Evolutionary conservation across 1,140 invertebrate species (phyloP), one percentile per base, ranked within the genome.

Genomic region (Leguminivora glycinivorella): DNA sequence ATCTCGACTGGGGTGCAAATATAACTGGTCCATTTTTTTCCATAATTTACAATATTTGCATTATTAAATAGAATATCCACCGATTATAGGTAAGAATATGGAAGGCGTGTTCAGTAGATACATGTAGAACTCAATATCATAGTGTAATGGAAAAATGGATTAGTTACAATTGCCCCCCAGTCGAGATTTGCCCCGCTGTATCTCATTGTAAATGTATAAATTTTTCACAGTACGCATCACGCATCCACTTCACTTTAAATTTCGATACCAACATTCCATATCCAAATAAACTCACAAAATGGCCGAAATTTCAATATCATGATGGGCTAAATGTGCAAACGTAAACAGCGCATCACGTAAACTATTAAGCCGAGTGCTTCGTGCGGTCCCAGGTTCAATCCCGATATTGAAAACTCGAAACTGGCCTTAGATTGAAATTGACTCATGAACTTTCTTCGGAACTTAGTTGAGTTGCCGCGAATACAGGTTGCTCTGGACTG

Each of bases 351-450:
- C 17, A 60, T 26, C 58, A 63, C 58, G 58, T 63, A 31, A 63
- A 63, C 58, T 63, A 63, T 63, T 63, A 63, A 29, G 25, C 17
- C 6, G 9, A 63, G 58, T 63, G 58, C 58, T 63, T n/a, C 25
- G 26, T 63, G 58, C 26, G 34, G 58, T 63, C 25, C 58, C 58
- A 63, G 58, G 25, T 63, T 63, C 58, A 34, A 63, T 63, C n/a
- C 25, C 14, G 58, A 63, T 63, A 63, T 63, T 63, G 58, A 63
- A 63, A 63, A 63, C 26, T 63, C 58, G 56, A 60, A 60, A 63
- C 26, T 34, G 58, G 58, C 19, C 58, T n/a, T 31, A 29, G 58
- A 63, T 63, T 63, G 58, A 63, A 63, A 63, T 63, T 63, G 58
- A 63, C 25, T 63, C 58, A 63, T 63, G 58, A 29, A 63, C 58